Evolutionary conservation across 2,888 invertebrate species (phyloP), one percentile per base, ranked within the genome.

Genomic region (Sympetrum striolatum): DNA sequence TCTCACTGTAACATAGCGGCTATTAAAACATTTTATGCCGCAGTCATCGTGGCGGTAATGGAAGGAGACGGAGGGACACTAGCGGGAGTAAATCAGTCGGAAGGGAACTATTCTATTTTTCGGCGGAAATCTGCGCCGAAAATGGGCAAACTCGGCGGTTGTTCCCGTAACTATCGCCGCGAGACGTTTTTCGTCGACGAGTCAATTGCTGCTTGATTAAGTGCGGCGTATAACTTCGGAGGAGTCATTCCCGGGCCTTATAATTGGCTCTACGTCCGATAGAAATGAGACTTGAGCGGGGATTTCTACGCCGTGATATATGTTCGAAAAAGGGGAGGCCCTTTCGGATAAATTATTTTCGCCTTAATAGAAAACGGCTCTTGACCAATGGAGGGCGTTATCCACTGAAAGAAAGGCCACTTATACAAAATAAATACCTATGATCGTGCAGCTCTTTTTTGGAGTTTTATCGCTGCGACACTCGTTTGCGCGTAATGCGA

Each of bases 61-160:
- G 86, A 64, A 60, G 60, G 60, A 58, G 60, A 60, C 15, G 31
- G 25, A 35, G 37, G 58, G 82, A 82, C 82, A 39, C 39, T n/a
- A 35, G 58, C 58, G 82, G 82, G 35, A 12, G 82, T 82, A 82
- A 82, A 82, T 82, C 82, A 82, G 58, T 82, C 58, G 58, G 58
- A 35, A 58, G 82, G 82, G 82, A 25, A n/a, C 35, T 82, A 37
- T 60, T 86, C 60, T 15, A 37, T 37, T 60, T 60, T 86, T 60
- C 86, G 60, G 14, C 31, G 14, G 53, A 18, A 14, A 25, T 53
- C 58, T n/a, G 53, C 82, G 58, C 53, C 58, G 82, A 58, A 82
- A 60, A 58, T 35, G 82, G 58, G 64, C 64, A 82, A 58, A 82
- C 25, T 35, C 82, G 82, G 82, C 58, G 82, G 82, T 82, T 82